Evolutionary conservation across 1,140 invertebrate genomes (phyloP).

Genomic region (Heliothis subflexa): DNA sequence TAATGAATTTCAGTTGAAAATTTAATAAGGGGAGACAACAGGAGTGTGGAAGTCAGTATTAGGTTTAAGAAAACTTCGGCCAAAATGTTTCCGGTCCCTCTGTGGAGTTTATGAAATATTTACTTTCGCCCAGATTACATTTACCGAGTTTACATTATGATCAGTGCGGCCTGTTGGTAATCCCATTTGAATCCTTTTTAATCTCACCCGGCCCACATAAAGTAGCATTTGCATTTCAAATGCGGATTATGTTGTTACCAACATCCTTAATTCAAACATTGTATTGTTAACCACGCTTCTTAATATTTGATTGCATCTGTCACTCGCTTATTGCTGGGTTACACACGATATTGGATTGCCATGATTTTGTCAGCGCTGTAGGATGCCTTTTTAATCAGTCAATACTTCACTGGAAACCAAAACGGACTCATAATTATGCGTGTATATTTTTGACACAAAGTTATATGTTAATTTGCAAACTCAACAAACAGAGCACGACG

Average conservation of each 20-base stretch:
- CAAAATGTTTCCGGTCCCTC: constrained; percentile 26
- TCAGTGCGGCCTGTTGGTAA: constrained; percentile 48
- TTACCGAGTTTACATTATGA: constrained; percentile 46
- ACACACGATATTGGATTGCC: not conserved
- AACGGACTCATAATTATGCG: no score
- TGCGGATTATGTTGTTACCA: constrained; percentile 50
- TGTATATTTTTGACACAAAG: no score
- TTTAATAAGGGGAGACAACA: constrained; percentile 36
- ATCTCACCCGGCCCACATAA: constrained; percentile 51
- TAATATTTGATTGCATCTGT: constrained; percentile 21
- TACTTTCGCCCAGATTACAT: constrained; percentile 45
- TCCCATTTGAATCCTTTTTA: constrained; percentile 55
- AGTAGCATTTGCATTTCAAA: constrained; percentile 54
- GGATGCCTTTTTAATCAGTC: not conserved
- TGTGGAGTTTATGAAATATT: constrained; percentile 41
- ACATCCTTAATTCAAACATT: constrained; percentile 49
- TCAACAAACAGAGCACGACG: no score
- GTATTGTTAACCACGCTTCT: constrained; percentile 34
- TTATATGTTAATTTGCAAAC: no score
- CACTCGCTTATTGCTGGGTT: not conserved
- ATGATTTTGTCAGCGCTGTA: not conserved
- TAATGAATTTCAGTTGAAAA: constrained; percentile 21
- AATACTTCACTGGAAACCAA: no score
- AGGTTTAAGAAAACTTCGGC: constrained; percentile 27
- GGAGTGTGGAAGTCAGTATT: constrained; percentile 11